Base-by-base conservation (phyloP, 2,888 invertebrate species). In the Ormia ochracea region DNA sequence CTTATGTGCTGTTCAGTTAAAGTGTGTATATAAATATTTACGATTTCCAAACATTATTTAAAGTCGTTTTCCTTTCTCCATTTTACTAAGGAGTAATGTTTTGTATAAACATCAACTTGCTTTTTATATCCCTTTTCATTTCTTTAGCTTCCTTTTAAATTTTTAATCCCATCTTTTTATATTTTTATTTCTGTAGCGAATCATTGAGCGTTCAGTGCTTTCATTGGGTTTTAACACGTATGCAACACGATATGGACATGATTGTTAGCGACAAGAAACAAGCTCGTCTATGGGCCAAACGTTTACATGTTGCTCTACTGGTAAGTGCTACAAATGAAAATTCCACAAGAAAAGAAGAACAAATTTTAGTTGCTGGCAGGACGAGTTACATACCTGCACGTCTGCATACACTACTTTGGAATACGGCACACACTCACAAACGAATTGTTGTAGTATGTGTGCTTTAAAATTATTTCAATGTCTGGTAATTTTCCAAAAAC, bases 171-270 rank as follows among this genome's bases (percentile, higher is more conserved):
- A 12, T 4, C 12, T 33, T 43, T 17, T 26, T 50, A 6, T 10
- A 1, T 43, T 45, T 36, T 54, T 14, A 31, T 43, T 68, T 85
- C 59, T 52, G 41, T 82, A 97, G 97, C 89, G 98, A 98, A 91
- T 98, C 98, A 1, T 93, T 98, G 92, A 95, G 96, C 17, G 93
- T 96, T 4, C 93, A 95, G 81, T 94, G 95, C 85, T 98, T 99
- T 90, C 97, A 99, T 90, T 96, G 96, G 90, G 95, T 98, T 7
- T 84, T 89, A 75, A 89, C 88, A 83, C 87, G 90, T 81, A 89
- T 90, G 76, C 98, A 98, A 90, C 95, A 96, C 84, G 95, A 97
- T 90, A 93, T 98, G 91, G 96, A 97, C 86, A 94, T 95, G 93
- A 94, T 98, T 86, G 90, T 91, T 83, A 92, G 93, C 54, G 97